Base-by-base conservation (phyloP, 2,113 vertebrate genomes). In the Centropus bengalensis region DNA sequence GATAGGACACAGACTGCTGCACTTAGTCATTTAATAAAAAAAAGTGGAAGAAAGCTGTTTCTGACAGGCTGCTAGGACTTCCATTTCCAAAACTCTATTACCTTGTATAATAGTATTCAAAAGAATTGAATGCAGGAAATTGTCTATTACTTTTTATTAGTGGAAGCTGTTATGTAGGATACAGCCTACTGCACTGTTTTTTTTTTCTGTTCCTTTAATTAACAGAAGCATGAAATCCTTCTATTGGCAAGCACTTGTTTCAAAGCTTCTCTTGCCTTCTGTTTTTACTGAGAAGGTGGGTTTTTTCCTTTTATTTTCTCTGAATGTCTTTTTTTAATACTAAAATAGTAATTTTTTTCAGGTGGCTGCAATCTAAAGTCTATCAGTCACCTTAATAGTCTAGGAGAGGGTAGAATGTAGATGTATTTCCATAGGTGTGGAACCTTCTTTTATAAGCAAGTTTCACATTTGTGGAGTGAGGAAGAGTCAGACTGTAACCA, bases 1-100 rank as follows among this genome's bases (percentile, higher is more conserved):
- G 99, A 99, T 98, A 98, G 98, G 99, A 99, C 98, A 98, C 99
- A 99, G 98, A 98, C 98, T 98, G 98, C 98, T 99, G 99, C 98
- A 98, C 98, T 98, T 97, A 97, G 98, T 98, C 99, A 98, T 99
- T 99, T 99, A 98, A 98, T 98, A 97, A 98, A 96, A 98, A 97
- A 96, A 95, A 97, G 88, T 96, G 93, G 97, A 97, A 97, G 89
- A 97, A 96, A 86, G 96, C 95, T 97, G 82, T 96, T 96, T 98
- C 97, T 98, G 98, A 98, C 98, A 98, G 98, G 98, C 98, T 97
- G 98, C 97, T 96, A 98, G 98, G 98, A 98, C 98, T 98, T 98
- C 97, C 97, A 96, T 98, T 98, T 98, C 98, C 98, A 96, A 98
- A 98, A 98, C 98, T 98, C 98, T 98, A 99, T 99, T 98, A 98